These are phyloP conservation scores for Cacatua alba DNA, from an alignment of 2,113 vertebrate species.

Conservation along the genomic window DNA sequence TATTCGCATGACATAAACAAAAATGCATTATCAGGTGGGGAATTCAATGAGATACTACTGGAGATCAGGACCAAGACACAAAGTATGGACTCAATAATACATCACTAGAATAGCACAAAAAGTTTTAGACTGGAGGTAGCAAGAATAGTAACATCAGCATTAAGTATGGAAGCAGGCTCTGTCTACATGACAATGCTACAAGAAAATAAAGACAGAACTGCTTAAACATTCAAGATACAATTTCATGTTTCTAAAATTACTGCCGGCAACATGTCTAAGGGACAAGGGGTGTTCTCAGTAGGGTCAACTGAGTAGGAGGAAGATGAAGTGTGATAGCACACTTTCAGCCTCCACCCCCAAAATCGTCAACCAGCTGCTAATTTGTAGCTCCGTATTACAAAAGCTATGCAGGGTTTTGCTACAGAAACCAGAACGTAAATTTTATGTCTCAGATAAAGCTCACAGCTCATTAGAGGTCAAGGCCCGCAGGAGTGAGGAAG, in stretches of 20 bases:
- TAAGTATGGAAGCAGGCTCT: background rate
- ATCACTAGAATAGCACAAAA: background rate
- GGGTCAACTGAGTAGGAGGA: background rate
- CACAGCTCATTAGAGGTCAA: background rate
- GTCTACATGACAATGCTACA: background rate
- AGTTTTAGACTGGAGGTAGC: background rate
- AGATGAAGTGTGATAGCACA: background rate
- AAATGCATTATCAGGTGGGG: background rate
- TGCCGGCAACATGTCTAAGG: background rate
- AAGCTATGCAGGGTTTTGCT: background rate
- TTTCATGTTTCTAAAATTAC: background rate
- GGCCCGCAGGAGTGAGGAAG: background rate
- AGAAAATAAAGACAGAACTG: background rate
- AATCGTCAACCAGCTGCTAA: background rate
- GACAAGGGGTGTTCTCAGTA: background rate
- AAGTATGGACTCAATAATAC: background rate
- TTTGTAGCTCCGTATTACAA: background rate
- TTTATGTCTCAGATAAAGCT: rapidly evolving
- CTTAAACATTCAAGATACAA: background rate
- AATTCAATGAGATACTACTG: background rate
- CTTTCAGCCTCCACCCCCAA: background rate
- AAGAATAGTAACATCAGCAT: background rate
- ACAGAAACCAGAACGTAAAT: background rate
- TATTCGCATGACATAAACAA: background rate
- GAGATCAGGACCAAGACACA: background rate